Base-by-base conservation (phyloP, 1,140 invertebrate genomes). In the Vollenhovia emeryi region DNA sequence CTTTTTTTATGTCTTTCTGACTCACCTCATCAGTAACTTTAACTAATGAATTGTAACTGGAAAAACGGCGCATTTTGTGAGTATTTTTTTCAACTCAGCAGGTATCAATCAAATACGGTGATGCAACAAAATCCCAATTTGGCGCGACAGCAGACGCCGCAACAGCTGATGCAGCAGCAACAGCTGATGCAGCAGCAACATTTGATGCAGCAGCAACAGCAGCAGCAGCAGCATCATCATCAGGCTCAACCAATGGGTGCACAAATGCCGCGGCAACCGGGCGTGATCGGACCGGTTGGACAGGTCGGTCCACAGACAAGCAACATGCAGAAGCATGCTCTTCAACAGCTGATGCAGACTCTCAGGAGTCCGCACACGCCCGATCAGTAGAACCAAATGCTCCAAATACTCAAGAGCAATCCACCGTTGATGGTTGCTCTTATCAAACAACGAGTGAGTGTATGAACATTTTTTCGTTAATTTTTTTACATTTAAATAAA, bases 391-490 rank as follows among this genome's bases (percentile, higher is more conserved):
- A 97, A 98, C 91, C 98, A 99, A 95, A 98, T 99, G 68, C 95
- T 99, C 36, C 97, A 97, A 89, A 99, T 99, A 91, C 96, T 99
- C 60, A 99, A 99, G 94, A 97, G 97, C 62, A 99, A 99, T 96
- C 98, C 98, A 60, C 98, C 98, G 83, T 95, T 99, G 13, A 99
- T 99, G 98, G 98, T 99, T 75, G 98, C 98, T 66, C 99, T 99
- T 92, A 98, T 99, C 74, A 99, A 99, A 94, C 98, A 99, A 95
- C 96, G 98, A 95, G 96, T 97, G 89, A 78, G 86, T 75, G n/a
- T n/a, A n/a, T n/a, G n/a, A n/a, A n/a, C n/a, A n/a, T n/a, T n/a
- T n/a, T n/a, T n/a, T n/a, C n/a, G n/a, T n/a, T n/a, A n/a, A n/a
- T n/a, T n/a, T n/a, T n/a, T n/a, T n/a, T n/a, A n/a, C n/a, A n/a